Percentiles rank a stretch among this genome's conserved stretches.
phyloP scores from a whole-genome alignment of 1,140 invertebrate species.

The Myzus persicae region DNA sequence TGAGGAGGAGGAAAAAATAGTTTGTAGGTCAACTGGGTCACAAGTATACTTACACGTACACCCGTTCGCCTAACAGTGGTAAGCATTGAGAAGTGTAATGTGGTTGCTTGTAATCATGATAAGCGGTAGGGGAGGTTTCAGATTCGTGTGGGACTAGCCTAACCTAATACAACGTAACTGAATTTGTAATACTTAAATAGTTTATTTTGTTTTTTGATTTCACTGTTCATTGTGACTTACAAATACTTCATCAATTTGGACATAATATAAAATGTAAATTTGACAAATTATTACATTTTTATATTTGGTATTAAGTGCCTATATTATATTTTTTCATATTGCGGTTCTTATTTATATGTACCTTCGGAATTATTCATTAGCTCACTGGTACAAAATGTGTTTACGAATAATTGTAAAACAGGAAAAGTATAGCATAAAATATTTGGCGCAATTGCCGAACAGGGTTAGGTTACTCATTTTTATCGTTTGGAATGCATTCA shows the following conservation, averaged over 20 bases:
- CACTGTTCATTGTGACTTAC: neutral
- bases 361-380: neutral
- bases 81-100: neutral
- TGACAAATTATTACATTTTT: neutral
- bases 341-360: neutral
- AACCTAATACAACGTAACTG: neutral
- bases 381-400: neutral
- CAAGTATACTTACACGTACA: neutral
- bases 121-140: neutral
- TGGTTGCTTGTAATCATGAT: neutral
- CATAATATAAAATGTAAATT: neutral
- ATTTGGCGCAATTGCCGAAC: neutral
- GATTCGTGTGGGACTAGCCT: neutral
- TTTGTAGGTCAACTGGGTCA: neutral
- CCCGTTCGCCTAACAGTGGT: no score
- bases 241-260: neutral
- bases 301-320: neutral
- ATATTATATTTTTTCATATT: neutral
- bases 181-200: neutral
- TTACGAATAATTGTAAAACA: neutral
- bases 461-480: no score
- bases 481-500: neutral
- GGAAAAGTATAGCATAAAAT: neutral
- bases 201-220: neutral
- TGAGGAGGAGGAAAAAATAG: neutral